phyloP scores from a whole-genome alignment of 2,888 invertebrate species.

The Temnothorax ravouxi region DNA sequence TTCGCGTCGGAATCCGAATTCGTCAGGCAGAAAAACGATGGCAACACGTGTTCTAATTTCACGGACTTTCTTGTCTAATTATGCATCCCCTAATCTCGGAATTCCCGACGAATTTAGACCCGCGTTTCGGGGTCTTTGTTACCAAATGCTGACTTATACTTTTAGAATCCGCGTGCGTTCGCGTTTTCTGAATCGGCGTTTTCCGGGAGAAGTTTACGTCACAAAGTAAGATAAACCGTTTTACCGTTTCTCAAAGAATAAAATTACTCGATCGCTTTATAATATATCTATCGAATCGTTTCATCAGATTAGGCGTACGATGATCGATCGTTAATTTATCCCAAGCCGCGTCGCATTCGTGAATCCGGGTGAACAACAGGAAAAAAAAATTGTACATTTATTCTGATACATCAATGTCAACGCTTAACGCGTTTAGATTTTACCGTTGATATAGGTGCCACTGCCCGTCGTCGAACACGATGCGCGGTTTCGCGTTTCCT shows the following conservation, averaged over 20 bases:
- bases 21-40: background rate
- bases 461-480: constrained; percentile 45
- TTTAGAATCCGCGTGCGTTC: background rate
- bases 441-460: constrained; percentile 37
- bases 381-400: constrained; percentile 39
- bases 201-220: background rate
- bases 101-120: background rate
- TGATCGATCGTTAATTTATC: constrained; percentile 37
- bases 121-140: background rate
- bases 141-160: background rate
- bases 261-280: constrained; percentile 9
- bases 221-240: background rate
- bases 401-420: constrained; percentile 46
- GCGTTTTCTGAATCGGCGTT: background rate
- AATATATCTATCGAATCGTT: background rate
- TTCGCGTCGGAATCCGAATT: constrained; percentile 45
- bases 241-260: background rate
- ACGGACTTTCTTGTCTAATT: constrained; percentile 16
- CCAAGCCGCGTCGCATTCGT: no score
- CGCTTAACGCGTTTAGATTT: constrained; percentile 35
- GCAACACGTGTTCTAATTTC: constrained; percentile 1
- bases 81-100: background rate
- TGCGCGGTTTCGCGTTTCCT: constrained; percentile 55
- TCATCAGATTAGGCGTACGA: background rate
- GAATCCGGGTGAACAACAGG: background rate